Evolutionary conservation across 2,113 vertebrate species (phyloP).

Genomic region (Vimba vimba): DNA sequence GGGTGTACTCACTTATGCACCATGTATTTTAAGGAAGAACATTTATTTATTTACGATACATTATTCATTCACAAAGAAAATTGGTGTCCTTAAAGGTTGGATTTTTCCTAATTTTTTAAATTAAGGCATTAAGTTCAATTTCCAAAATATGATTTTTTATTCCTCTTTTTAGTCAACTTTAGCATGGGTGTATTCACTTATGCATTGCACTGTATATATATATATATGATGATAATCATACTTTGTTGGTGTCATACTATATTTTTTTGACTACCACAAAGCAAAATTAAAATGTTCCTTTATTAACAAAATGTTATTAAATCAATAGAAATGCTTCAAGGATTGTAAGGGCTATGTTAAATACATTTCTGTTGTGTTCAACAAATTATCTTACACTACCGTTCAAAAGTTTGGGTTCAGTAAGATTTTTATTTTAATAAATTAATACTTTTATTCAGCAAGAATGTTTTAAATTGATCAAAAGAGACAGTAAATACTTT

Average conservation of each 20-base stretch:
- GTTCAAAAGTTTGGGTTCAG: not conserved
- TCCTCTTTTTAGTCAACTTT: too few species aligned
- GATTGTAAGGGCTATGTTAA: not conserved
- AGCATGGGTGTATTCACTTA: too few species aligned
- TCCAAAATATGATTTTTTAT: too few species aligned
- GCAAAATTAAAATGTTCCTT: not conserved
- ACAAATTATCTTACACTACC: not conserved
- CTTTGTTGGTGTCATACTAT: not conserved
- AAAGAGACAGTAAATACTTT: not conserved
- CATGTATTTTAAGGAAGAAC: too few species aligned
- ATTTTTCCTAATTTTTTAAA: too few species aligned
- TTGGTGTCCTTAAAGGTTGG: too few species aligned
- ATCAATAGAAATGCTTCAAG: not conserved
- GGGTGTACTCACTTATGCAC: too few species aligned
- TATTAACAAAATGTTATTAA: not conserved
- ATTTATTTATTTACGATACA: too few species aligned
- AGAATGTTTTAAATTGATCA: not conserved
- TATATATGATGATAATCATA: not conserved
- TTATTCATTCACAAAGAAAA: too few species aligned
- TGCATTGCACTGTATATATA: too few species aligned
- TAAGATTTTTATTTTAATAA: not conserved
- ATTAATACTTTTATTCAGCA: not conserved
- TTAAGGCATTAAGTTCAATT: too few species aligned
- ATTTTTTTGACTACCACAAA: not conserved
- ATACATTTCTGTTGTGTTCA: not conserved